Conservation (phyloP, 2,888 invertebrate species). For the Drosophila ustulata region DNA sequence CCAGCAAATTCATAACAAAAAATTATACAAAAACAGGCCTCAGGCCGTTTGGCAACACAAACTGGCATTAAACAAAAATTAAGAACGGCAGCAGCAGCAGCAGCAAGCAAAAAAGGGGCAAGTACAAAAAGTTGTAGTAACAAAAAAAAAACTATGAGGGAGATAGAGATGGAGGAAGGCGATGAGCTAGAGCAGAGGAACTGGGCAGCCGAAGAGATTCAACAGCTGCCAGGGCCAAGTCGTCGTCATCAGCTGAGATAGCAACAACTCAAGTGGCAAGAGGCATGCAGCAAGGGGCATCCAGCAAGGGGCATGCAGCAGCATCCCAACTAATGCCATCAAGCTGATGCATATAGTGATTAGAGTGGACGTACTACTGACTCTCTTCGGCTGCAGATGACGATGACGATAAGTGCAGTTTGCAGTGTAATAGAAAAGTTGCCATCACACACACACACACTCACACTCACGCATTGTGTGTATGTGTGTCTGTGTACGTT, state of each 20-base stretch:
- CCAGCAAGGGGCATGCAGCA: slow-evolving; percentile 37
- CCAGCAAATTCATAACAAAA: slow-evolving; percentile 74
- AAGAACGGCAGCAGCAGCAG: slow-evolving; percentile 38
- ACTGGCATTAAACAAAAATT: slow-evolving; percentile 64
- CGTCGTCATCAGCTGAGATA: slow-evolving; percentile 67
- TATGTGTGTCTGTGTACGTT: slow-evolving; percentile 41
- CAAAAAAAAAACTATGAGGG: not conserved
- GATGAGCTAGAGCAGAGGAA: slow-evolving; percentile 10
- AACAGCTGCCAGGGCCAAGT: slow-evolving; percentile 66
- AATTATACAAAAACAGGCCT: slow-evolving; percentile 68
- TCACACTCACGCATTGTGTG: slow-evolving; percentile 12
- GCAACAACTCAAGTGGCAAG: slow-evolving; percentile 69
- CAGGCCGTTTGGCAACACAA: slow-evolving; percentile 59
- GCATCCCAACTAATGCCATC: slow-evolving; percentile 77
- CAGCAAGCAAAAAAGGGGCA: not conserved
- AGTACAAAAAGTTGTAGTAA: slow-evolving; percentile 8
- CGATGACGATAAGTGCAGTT: slow-evolving; percentile 78
- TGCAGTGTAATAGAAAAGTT: slow-evolving; percentile 75
- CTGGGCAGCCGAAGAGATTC: slow-evolving; percentile 41
- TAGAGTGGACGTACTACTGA: slow-evolving; percentile 75
- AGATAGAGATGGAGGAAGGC: not conserved
- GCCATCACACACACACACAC: slow-evolving; percentile 45
- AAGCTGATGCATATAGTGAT: slow-evolving; percentile 79
- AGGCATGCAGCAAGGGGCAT: slow-evolving; percentile 17
- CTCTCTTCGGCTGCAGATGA: slow-evolving; percentile 62